A percentile compares a stretch with the other conserved stretches of the same genome.
Conservation (phyloP, 2,888 invertebrate genomes). For the Galeopsomyia nigrocyanea region DNA sequence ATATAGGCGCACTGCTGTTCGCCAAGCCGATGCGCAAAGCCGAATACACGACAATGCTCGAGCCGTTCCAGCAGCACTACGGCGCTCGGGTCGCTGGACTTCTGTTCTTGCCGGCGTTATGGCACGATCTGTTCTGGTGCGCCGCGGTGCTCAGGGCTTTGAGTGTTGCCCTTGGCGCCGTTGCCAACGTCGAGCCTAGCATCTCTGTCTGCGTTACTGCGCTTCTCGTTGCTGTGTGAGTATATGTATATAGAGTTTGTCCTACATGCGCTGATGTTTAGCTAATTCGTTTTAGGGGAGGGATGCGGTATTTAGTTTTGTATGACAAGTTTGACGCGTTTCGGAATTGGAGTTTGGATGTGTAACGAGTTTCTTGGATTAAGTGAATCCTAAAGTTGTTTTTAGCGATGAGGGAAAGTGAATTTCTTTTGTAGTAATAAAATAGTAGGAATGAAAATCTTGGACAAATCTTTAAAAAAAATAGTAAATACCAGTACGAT, state of each 20-base stretch:
- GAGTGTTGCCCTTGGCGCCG: slow-evolving; percentile 69
- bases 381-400: too few species aligned
- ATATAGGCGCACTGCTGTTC: slow-evolving; percentile 76
- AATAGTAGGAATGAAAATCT: background rate
- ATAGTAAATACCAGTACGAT: background rate
- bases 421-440: too few species aligned
- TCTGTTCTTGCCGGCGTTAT: slow-evolving; percentile 77
- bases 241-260: slow-evolving; percentile 23
- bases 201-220: slow-evolving; percentile 63
- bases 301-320: too few species aligned
- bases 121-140: slow-evolving; percentile 80
- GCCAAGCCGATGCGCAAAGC: slow-evolving; percentile 79
- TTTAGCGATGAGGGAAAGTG: too few species aligned
- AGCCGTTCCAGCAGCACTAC: slow-evolving; percentile 79
- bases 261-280: background rate
- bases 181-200: slow-evolving; percentile 62
- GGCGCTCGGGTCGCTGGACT: slow-evolving; percentile 79
- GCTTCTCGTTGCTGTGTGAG: slow-evolving; percentile 62
- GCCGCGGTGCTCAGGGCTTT: slow-evolving; percentile 78
- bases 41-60: slow-evolving; percentile 80
- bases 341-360: too few species aligned
- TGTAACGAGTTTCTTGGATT: too few species aligned
- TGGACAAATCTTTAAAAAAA: background rate
- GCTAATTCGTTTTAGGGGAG: too few species aligned
- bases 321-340: too few species aligned